Evolutionary conservation across 2,797 vertebrate species (phyloP).

Genomic region (Tauraco hartlaubi): DNA sequence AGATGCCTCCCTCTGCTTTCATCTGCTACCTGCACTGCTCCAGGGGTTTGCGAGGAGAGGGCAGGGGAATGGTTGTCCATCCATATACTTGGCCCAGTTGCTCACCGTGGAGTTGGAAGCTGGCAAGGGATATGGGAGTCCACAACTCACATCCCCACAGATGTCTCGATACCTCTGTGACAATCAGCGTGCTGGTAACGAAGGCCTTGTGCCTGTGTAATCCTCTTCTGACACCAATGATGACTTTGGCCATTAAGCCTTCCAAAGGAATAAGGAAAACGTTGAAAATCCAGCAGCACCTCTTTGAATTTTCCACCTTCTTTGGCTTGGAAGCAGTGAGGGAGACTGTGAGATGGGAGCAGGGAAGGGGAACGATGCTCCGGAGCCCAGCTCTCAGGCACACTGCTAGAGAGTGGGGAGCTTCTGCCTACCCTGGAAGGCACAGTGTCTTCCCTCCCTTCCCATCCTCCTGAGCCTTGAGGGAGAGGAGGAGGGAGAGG

Average conservation of each 20-base stretch:
- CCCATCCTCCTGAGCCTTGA: not conserved
- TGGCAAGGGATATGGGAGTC: not conserved
- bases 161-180: not conserved
- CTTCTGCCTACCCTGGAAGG: not conserved
- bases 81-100: not conserved
- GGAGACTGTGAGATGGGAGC: not conserved
- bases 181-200: no score
- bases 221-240: not conserved
- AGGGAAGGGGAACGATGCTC: not conserved
- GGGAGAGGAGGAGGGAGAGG: not conserved
- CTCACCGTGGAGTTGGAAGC: not conserved
- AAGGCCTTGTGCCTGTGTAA: not conserved
- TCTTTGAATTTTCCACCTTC: not conserved
- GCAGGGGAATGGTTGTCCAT: not conserved
- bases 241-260: not conserved
- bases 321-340: rapidly evolving
- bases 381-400: not conserved
- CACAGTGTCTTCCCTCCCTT: not conserved
- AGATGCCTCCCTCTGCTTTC: not conserved
- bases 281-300: not conserved
- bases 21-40: not conserved
- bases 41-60: not conserved
- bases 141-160: not conserved
- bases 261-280: not conserved
- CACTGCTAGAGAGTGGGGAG: not conserved